Base-by-base conservation (phyloP, 2,797 vertebrate species). In the Microhierax caerulescens region DNA sequence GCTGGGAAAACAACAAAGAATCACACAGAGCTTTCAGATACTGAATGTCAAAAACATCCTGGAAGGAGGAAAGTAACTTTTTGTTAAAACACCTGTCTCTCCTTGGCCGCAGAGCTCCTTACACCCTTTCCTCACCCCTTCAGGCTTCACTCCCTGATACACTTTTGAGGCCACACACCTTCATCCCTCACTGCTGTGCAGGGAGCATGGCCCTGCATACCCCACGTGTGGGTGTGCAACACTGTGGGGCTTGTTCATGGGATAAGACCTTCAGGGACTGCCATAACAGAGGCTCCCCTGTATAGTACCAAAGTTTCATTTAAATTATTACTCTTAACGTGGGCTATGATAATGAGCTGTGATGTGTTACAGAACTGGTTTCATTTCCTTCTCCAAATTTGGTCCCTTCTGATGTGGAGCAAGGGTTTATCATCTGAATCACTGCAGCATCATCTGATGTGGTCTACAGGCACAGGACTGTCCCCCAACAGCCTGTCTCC, bases 161-260 rank as follows among this genome's bases (percentile, higher is more conserved):
- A 0, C 25, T 74, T 93, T 39, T 0, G 1, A 88, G 69, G 30
- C 37, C 69, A 54, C 77, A 24, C 32, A 47, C 48, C 34, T 64
- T 60, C 67, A 64, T 57, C 32, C 61, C 50, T 57, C 32, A 21
- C 25, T 5, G 1, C 57, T 30, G 12, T 22, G 32, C 19, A 47
- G 22, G 36, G 30, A 48, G 36, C 0, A 0, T 56, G n/a, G 57
- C 63, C 70, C 34, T 76, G 47, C 50, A 20, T 22, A 57, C 21
- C 51, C 59, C 43, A 18, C 28, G 0, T 1, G 0, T n/a, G 30
- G 37, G 56, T 57, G 36, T 56, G 60, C 22, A 67, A 2, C 36
- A 12, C 73, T 83, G 39, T 59, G 83, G 39, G 39, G 11, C 9
- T 10, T 64, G 12, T 37, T 83, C 2, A 2, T 48, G 63, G 74